These are phyloP conservation scores for Lasioglossum morio DNA, from an alignment of 2,888 invertebrate species.

Conservation along the genomic window DNA sequence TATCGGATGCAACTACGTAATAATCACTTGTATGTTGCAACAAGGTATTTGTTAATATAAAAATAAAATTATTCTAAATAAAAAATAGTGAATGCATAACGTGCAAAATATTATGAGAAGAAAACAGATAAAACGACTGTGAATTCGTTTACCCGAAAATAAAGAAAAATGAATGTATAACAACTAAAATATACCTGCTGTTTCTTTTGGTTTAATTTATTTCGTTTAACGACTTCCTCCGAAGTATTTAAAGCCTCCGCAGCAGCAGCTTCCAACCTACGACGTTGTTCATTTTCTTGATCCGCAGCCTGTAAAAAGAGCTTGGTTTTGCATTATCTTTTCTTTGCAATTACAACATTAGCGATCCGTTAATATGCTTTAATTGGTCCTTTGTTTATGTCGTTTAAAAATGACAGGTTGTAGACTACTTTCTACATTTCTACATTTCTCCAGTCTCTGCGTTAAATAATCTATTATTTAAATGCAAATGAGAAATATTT, in stretches of 20 bases:
- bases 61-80: slow-evolving; percentile 31
- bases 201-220: slow-evolving; percentile 94
- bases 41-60: slow-evolving; percentile 19
- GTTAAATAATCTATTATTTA: too few species aligned
- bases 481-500: background rate
- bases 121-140: slow-evolving; percentile 28
- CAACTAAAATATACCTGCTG: slow-evolving; percentile 90
- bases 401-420: background rate
- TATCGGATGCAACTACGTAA: slow-evolving; percentile 7
- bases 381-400: background rate
- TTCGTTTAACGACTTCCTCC: slow-evolving; percentile 90
- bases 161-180: background rate
- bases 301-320: slow-evolving; percentile 90
- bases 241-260: slow-evolving; percentile 88
- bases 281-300: slow-evolving; percentile 96
- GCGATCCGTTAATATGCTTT: background rate
- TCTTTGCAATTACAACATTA: background rate
- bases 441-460: background rate
- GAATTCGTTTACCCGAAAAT: background rate
- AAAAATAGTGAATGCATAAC: slow-evolving; percentile 27
- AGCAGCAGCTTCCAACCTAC: slow-evolving; percentile 93
- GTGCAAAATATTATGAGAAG: slow-evolving; percentile 36
- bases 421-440: too few species aligned
- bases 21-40: background rate
- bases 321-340: slow-evolving; percentile 19